These are phyloP conservation scores for Trogon surrucura DNA, from an alignment of 2,113 vertebrate genomes.

Conservation along the genomic window DNA sequence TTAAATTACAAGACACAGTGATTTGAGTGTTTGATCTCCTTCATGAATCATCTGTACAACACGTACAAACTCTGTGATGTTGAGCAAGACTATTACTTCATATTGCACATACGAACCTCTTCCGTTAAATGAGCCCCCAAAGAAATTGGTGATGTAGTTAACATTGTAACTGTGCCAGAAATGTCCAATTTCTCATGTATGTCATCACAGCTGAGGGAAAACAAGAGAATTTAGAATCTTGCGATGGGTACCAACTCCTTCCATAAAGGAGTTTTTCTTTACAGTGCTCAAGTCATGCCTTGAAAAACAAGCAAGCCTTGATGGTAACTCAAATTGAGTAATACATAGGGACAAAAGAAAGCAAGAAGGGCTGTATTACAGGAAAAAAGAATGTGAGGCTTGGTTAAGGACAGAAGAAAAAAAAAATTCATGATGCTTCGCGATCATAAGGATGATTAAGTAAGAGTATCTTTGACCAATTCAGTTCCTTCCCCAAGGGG, in stretches of 20 bases:
- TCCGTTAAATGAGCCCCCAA: accelerated
- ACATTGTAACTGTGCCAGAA: background rate
- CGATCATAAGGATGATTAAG: background rate
- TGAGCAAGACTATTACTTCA: background rate
- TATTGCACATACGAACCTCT: background rate
- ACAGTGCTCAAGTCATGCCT: background rate
- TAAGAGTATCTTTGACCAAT: background rate
- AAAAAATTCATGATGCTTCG: background rate
- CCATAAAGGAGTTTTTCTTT: background rate
- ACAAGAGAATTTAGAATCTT: background rate
- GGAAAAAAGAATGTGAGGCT: background rate
- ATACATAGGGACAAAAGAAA: background rate
- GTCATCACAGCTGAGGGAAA: background rate
- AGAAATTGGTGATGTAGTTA: background rate
- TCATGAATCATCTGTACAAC: constrained; percentile 3
- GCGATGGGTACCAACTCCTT: background rate
- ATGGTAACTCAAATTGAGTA: background rate
- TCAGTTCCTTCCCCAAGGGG: background rate
- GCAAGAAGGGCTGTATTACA: background rate
- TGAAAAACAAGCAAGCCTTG: background rate
- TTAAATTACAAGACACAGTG: background rate
- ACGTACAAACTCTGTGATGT: background rate
- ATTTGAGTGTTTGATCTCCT: constrained; percentile 12
- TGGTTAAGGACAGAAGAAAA: background rate
- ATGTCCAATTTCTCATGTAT: background rate